These are phyloP conservation scores for Urechis unicinctus DNA, from an alignment of 2,888 invertebrate species.

Conservation along the genomic window DNA sequence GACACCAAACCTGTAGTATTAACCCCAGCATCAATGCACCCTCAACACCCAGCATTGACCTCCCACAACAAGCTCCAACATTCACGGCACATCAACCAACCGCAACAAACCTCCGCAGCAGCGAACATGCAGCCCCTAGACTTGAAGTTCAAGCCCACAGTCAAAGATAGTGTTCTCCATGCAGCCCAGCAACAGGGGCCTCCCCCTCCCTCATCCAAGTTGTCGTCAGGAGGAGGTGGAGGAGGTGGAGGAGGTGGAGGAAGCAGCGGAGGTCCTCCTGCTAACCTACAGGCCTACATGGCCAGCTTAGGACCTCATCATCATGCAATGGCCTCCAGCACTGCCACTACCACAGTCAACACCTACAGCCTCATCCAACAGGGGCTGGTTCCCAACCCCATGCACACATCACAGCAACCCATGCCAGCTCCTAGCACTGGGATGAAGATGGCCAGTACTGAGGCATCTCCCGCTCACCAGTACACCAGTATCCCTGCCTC, in stretches of 20 bases:
- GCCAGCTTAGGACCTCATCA: too few relatives aligned
- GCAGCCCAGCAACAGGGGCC: too few relatives aligned
- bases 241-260: too few relatives aligned
- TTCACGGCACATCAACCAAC: slow-evolving; percentile 50
- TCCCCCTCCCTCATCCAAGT: too few relatives aligned
- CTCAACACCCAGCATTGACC: slow-evolving; percentile 13
- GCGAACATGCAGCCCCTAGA: slow-evolving; percentile 35
- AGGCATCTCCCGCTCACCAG: slow-evolving; percentile 1
- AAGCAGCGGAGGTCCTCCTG: too few relatives aligned
- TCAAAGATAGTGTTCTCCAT: background rate
- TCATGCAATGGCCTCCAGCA: slow-evolving; percentile 19
- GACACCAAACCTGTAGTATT: background rate
- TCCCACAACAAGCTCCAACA: slow-evolving; percentile 47
- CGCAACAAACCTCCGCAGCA: slow-evolving; percentile 38
- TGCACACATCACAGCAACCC: too few relatives aligned
- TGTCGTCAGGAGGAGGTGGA: too few relatives aligned
- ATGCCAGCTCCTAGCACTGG: slow-evolving; percentile 6
- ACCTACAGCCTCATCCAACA: slow-evolving; percentile 47
- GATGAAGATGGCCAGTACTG: background rate
- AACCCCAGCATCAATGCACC: background rate
- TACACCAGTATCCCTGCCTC: slow-evolving; percentile 17
- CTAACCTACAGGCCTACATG: too few relatives aligned
- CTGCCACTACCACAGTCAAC: slow-evolving; percentile 20
- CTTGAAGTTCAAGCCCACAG: background rate
- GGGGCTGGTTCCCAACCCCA: slow-evolving; percentile 51